These are phyloP conservation scores for Campylomormyrus tamandua DNA, from an alignment of 2,113 vertebrate species.

Conservation along the genomic window DNA sequence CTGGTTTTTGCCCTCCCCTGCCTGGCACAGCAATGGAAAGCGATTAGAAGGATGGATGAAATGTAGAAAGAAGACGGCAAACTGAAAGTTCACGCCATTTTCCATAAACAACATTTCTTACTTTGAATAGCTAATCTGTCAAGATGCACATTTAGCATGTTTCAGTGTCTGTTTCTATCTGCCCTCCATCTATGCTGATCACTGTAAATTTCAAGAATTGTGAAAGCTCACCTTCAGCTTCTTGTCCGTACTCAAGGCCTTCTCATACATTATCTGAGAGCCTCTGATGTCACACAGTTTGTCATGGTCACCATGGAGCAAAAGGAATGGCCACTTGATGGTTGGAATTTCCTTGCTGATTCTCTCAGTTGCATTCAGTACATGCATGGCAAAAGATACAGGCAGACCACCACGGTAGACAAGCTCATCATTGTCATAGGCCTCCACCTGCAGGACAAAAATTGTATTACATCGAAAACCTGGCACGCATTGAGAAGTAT, in stretches of 20 bases:
- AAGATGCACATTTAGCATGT: background rate
- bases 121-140: background rate
- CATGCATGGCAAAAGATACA: slow-evolving; percentile 76
- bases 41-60: background rate
- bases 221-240: slow-evolving; percentile 71
- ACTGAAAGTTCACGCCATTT: background rate
- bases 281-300: slow-evolving; percentile 84
- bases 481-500: background rate
- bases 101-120: background rate
- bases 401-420: slow-evolving; percentile 74
- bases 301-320: slow-evolving; percentile 82
- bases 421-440: slow-evolving; percentile 73
- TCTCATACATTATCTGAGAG: slow-evolving; percentile 76
- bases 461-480: background rate
- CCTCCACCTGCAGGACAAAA: slow-evolving; percentile 67
- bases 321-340: slow-evolving; percentile 79
- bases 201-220: background rate
- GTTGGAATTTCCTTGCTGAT: slow-evolving; percentile 74
- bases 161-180: background rate
- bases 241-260: slow-evolving; percentile 75
- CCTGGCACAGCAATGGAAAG: background rate
- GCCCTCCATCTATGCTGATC: background rate
- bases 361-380: slow-evolving; percentile 71
- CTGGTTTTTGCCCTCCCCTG: background rate
- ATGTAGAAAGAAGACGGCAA: background rate